phyloP scores from a whole-genome alignment of 2,888 invertebrate genomes.

The Gerris lacustris region DNA sequence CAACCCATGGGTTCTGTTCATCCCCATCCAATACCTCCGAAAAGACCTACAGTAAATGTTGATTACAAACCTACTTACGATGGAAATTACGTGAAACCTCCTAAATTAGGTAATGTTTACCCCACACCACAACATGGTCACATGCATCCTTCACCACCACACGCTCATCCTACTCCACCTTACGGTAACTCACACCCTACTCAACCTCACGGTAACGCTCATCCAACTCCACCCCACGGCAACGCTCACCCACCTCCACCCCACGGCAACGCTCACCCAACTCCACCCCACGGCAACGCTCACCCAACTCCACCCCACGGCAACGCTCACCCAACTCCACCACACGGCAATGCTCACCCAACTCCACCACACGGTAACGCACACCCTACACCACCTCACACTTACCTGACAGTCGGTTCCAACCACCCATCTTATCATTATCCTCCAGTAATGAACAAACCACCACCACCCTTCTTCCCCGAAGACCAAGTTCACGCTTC shows the following conservation, averaged over 20 bases:
- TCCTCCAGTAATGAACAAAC: background rate
- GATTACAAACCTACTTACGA: background rate
- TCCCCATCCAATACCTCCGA: background rate
- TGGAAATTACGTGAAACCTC: constrained; percentile 14
- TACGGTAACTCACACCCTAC: background rate
- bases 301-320: background rate
- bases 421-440: background rate
- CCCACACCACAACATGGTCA: background rate
- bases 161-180: background rate
- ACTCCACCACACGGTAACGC: background rate
- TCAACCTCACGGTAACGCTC: background rate
- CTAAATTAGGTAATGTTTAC: constrained; percentile 19
- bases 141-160: background rate
- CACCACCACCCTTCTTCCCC: background rate
- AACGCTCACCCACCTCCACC: background rate
- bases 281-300: background rate
- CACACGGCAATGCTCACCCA: background rate
- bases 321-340: background rate
- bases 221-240: background rate
- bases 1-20: background rate
- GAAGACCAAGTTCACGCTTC: background rate
- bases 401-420: background rate
- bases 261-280: background rate
- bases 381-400: background rate
- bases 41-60: background rate